phyloP scores from a whole-genome alignment of 2,888 invertebrate species.

The Linyphia triangularis region DNA sequence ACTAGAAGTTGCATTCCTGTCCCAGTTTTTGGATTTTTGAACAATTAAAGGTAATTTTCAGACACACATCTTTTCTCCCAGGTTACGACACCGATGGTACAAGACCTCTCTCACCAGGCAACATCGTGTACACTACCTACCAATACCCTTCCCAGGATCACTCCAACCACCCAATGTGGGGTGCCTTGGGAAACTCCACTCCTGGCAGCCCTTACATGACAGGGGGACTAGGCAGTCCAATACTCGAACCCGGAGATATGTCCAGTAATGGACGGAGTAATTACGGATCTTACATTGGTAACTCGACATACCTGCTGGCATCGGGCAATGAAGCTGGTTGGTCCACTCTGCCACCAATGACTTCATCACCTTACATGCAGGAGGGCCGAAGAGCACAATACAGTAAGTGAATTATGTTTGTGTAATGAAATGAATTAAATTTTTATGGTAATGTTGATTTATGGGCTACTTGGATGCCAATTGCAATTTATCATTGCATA shows the following conservation, averaged over 20 bases:
- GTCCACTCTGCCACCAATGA: conserved; percentile 40
- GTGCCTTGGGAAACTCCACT: conserved; percentile 1
- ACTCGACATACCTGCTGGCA: conserved; percentile 21
- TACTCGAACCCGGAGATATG: conserved; percentile 15
- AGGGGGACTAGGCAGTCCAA: conserved; percentile 43
- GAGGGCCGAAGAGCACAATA: conserved; percentile 51
- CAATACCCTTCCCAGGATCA: conserved; percentile 35
- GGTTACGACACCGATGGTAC: conserved; percentile 46
- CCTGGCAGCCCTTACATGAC: not conserved
- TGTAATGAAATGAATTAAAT: no score
- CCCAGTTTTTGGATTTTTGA: no score
- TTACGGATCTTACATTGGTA: not conserved
- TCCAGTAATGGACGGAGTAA: conserved; percentile 15
- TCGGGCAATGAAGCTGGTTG: conserved; percentile 20
- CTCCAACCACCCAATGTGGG: conserved; percentile 35
- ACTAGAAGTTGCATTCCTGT: no score
- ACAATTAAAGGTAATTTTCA: no score
- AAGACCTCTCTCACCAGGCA: conserved; percentile 31
- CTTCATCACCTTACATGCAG: conserved; percentile 21
- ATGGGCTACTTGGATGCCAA: no score
- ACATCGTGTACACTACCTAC: conserved; percentile 5
- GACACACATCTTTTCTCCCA: not conserved
- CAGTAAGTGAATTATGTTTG: no score
- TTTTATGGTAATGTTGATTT: no score
- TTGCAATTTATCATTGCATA: no score